Conservation (phyloP, 2,113 vertebrate species). For the Hypanus sabinus region DNA sequence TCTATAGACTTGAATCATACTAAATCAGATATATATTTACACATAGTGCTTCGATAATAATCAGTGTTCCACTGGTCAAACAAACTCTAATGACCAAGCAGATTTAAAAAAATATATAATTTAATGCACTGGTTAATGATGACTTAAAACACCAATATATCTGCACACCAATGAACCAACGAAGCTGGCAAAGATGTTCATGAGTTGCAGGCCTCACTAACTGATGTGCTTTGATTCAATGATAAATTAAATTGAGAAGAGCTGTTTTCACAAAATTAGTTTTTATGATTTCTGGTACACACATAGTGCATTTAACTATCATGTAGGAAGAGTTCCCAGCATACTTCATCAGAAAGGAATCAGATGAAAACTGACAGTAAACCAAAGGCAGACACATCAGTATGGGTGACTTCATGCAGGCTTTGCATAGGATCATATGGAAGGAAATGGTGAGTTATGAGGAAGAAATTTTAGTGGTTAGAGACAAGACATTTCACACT, state of each 20-base stretch:
- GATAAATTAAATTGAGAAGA: background rate
- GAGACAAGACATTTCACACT: background rate
- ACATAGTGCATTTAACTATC: background rate
- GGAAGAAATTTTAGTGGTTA: background rate
- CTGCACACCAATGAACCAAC: background rate
- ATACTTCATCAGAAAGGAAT: background rate
- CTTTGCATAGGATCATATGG: background rate
- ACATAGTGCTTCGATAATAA: background rate
- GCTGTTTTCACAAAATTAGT: background rate
- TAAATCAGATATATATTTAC: slow-evolving; percentile 8
- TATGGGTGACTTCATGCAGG: background rate
- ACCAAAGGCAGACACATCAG: background rate
- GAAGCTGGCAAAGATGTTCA: background rate
- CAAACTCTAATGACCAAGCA: background rate
- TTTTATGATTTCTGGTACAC: background rate
- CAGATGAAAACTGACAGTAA: background rate
- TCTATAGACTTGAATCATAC: background rate
- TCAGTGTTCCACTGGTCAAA: too few relatives aligned
- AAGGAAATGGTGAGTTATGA: background rate
- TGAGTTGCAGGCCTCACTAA: too few relatives aligned
- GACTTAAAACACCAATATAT: background rate
- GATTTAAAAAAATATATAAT: background rate
- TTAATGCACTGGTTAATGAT: slow-evolving; percentile 26
- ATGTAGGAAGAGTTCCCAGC: background rate
- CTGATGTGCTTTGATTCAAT: background rate